phyloP scores from a whole-genome alignment of 2,888 invertebrate genomes.

The Halocaridina rubra region DNA sequence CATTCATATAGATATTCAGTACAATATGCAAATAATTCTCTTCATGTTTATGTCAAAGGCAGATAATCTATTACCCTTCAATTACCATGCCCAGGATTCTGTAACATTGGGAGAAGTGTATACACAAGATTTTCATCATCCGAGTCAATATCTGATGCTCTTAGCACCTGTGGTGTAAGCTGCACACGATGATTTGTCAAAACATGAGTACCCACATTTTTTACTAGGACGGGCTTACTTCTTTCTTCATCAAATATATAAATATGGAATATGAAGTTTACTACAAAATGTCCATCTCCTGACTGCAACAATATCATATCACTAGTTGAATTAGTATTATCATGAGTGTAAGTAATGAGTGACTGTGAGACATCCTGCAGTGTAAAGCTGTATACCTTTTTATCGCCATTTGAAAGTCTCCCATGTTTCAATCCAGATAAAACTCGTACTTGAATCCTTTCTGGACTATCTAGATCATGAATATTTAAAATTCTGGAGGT shows the following conservation, averaged over 20 bases:
- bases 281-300: slow-evolving; percentile 49
- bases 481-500: slow-evolving; percentile 30
- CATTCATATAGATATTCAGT: too few relatives aligned
- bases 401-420: slow-evolving; percentile 34
- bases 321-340: slow-evolving; percentile 7
- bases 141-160: slow-evolving; percentile 56
- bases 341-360: slow-evolving; percentile 41
- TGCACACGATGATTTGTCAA: slow-evolving; percentile 34
- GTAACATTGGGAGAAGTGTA: slow-evolving; percentile 48
- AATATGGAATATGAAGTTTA: slow-evolving; percentile 50
- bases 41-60: neutral
- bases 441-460: slow-evolving; percentile 42
- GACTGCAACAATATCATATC: slow-evolving; percentile 53
- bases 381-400: slow-evolving; percentile 45
- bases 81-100: slow-evolving; percentile 49
- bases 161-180: slow-evolving; percentile 50
- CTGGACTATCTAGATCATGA: slow-evolving; percentile 54
- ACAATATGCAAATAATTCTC: too few relatives aligned
- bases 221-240: slow-evolving; percentile 45
- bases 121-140: slow-evolving; percentile 53
- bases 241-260: slow-evolving; percentile 41
- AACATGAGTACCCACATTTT: slow-evolving; percentile 51
- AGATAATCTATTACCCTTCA: neutral
- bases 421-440: slow-evolving; percentile 51
- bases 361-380: slow-evolving; percentile 32